Evolutionary conservation across 2,113 vertebrate species (phyloP).

Genomic region (Paraplagusia blochii): DNA sequence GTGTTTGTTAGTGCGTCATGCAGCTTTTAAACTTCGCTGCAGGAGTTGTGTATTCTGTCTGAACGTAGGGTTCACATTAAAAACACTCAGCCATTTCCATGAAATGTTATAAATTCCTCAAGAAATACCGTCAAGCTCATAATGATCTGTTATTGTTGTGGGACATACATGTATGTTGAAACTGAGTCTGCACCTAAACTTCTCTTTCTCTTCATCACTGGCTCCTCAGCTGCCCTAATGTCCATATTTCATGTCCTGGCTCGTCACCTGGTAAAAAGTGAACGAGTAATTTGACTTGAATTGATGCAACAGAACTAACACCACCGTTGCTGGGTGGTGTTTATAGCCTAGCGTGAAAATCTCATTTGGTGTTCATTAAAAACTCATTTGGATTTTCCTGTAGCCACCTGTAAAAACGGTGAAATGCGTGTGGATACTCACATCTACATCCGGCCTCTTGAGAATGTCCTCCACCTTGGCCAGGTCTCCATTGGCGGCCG

Average conservation of each 20-base stretch:
- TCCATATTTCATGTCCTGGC: too few relatives aligned
- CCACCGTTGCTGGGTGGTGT: too few relatives aligned
- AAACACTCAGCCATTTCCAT: not conserved
- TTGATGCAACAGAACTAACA: too few relatives aligned
- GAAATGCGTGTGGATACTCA: slow-evolving; percentile 63
- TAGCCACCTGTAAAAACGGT: not conserved
- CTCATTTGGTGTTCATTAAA: slow-evolving; percentile 13
- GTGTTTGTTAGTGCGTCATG: not conserved
- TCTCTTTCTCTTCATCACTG: too few relatives aligned
- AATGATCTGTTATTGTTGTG: too few relatives aligned
- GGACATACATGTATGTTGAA: too few relatives aligned
- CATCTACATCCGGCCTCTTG: slow-evolving; percentile 95
- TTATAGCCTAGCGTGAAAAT: too few relatives aligned
- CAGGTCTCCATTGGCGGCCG: slow-evolving; percentile 96
- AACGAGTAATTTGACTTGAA: too few relatives aligned
- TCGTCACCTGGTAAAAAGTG: too few relatives aligned
- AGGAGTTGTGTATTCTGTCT: not conserved
- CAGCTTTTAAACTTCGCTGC: not conserved
- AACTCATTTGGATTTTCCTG: not conserved
- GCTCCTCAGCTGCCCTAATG: too few relatives aligned
- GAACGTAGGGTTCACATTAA: not conserved
- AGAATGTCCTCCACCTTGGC: slow-evolving; percentile 98
- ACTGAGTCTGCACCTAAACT: too few relatives aligned
- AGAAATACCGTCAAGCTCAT: too few relatives aligned
- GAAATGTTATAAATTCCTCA: not conserved